These are phyloP conservation scores for Tipula confusa DNA, from an alignment of 2,888 invertebrate genomes.

Conservation along the genomic window DNA sequence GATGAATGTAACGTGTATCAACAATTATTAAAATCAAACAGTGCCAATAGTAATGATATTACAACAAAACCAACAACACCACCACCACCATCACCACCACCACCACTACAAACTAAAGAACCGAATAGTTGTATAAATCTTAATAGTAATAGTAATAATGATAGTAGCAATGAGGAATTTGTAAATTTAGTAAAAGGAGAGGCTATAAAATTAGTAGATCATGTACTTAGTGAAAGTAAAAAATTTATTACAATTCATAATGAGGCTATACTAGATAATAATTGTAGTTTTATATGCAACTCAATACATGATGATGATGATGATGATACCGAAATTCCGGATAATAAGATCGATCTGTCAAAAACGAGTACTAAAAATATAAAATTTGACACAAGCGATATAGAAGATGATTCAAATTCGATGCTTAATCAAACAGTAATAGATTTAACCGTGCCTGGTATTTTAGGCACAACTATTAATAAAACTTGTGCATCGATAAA, in stretches of 20 bases:
- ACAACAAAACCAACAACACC: neutral
- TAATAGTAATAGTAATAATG: neutral
- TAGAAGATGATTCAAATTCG: neutral
- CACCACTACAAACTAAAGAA: neutral
- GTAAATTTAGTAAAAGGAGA: constrained; percentile 31
- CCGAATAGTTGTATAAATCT: neutral
- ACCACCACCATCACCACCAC: neutral
- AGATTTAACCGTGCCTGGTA: neutral
- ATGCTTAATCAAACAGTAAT: neutral
- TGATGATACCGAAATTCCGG: neutral
- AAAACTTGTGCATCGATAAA: neutral
- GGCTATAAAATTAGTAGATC: constrained; percentile 37
- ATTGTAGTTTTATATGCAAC: neutral
- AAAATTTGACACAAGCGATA: neutral
- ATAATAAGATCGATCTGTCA: neutral
- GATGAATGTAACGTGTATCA: constrained; percentile 31
- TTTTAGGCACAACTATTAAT: neutral
- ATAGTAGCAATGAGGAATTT: neutral
- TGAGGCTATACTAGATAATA: neutral
- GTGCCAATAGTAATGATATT: constrained; percentile 32
- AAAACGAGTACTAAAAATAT: neutral
- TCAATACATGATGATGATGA: neutral
- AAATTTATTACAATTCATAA: constrained; percentile 32
- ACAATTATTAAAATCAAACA: constrained; percentile 34
- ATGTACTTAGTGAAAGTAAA: constrained; percentile 36